Evolutionary conservation across 2,888 invertebrate genomes (phyloP), one percentile per base, ranked within the genome.

Genomic region (Theristus sp.): DNA sequence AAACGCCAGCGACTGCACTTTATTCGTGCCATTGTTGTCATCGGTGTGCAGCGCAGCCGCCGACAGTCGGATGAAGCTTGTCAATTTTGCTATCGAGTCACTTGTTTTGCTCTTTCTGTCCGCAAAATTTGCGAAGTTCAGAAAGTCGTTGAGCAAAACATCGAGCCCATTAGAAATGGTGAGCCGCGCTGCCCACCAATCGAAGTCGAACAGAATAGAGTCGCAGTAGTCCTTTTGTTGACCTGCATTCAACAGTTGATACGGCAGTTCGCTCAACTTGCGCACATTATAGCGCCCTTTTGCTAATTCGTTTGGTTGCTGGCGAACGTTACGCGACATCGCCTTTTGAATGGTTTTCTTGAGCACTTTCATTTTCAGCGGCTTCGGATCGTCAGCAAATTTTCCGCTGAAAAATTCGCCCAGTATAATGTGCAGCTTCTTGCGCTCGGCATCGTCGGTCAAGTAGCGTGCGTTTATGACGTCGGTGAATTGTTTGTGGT

Each of bases 401-500:
- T 38, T 38, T 10, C 25, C 52, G 52, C n/a, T 52, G 38, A 38
- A 38, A 38, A 38, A 52, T 24, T 52, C 52, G 24, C 6, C 25
- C 13, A 52, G 25, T 6, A 52, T 6, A 52, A 6, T 24, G 24
- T 52, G 52, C 13, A 52, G n/a, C 6, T 52, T 22, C 10, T 24
- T 10, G n/a, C 6, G 6, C 10, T 6, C 20, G 6, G 6, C 52
- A 6, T 24, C 6, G 25, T 52, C 38, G 2, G 54, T n/a, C 25
- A 59, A 26, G 55, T 59, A 59, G 1, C 59, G 30, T 6, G 25
- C 2, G 6, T 6, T 3, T 22, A 59, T 55, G 2, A 54, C 54
- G 22, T 59, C 59, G 13, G 31, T 54, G 46, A 59, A 60, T 24
- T 60, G 60, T 26, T 60, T 60, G 56, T 60, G 60, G 28, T 60